These are phyloP conservation scores for Paramormyrops hopkinsi DNA, from an alignment of 2,797 vertebrate species.

Conservation along the genomic window DNA sequence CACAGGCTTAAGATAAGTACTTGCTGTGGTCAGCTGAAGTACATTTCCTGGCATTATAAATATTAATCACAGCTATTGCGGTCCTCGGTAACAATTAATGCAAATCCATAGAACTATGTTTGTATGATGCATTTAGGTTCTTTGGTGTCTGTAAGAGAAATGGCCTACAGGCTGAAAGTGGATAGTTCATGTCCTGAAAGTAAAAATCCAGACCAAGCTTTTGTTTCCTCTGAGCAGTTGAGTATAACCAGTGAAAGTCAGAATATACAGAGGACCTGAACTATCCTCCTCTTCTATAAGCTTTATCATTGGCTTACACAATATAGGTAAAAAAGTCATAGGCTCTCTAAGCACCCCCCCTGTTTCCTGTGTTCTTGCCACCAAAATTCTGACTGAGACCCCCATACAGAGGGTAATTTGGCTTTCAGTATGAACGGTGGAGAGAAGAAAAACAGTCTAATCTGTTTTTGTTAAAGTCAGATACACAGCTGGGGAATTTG, in stretches of 20 bases:
- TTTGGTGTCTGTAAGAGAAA: background rate
- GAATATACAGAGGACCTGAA: background rate
- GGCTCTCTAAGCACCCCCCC: background rate
- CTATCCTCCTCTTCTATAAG: background rate
- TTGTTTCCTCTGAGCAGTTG: background rate
- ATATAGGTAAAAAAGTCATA: background rate
- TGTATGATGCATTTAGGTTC: background rate
- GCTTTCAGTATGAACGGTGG: background rate
- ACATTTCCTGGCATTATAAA: conserved; percentile 2
- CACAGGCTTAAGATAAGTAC: background rate
- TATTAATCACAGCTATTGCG: background rate
- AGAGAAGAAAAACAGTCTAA: background rate
- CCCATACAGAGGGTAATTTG: background rate
- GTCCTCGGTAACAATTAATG: background rate
- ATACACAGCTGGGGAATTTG: background rate
- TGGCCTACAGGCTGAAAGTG: background rate
- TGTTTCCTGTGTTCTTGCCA: background rate
- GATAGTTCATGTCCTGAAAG: background rate
- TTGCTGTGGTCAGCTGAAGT: background rate
- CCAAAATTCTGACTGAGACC: background rate
- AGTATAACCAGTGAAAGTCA: background rate
- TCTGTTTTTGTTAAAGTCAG: background rate
- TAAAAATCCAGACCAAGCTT: background rate
- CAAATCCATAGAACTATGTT: background rate
- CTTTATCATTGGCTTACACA: background rate